Percentiles rank a stretch among this genome's conserved stretches.
Conservation (phyloP, 2,113 vertebrate species). For the Limnothrissa miodon region DNA sequence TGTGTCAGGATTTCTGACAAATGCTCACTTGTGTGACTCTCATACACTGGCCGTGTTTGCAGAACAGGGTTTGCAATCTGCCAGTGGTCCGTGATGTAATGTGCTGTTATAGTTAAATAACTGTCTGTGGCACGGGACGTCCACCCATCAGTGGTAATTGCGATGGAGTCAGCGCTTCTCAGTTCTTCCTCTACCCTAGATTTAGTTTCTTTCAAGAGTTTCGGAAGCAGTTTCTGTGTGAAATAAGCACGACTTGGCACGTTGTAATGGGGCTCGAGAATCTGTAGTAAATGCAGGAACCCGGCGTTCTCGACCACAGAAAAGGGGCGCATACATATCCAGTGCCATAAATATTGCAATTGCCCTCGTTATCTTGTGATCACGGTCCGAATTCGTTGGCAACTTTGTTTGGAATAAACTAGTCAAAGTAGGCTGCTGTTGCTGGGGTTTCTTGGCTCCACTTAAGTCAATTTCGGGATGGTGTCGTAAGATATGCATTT, state of each 20-base stretch:
- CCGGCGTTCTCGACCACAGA: background rate
- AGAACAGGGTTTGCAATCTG: conserved; percentile 12
- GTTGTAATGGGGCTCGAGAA: too few species aligned
- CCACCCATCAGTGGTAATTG: background rate
- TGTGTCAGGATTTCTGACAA: conserved; percentile 17
- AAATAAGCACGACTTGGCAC: too few species aligned
- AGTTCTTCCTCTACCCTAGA: background rate
- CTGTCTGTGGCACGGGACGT: background rate
- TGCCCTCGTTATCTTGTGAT: background rate
- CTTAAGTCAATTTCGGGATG: background rate
- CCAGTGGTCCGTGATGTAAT: background rate
- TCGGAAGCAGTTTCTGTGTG: too few species aligned
- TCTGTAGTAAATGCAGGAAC: too few species aligned
- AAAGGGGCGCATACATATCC: background rate
- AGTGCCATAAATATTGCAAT: background rate
- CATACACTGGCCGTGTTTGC: conserved; percentile 15
- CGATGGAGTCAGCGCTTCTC: background rate
- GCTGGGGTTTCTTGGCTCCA: background rate
- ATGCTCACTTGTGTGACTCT: too few species aligned
- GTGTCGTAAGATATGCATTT: background rate
- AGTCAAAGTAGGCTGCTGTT: background rate
- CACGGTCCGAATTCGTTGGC: background rate
- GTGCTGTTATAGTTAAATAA: background rate
- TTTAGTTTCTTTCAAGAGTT: background rate
- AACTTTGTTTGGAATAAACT: conserved; percentile 5